phyloP scores from a whole-genome alignment of 2,888 invertebrate species.

The Dryocosmus kuriphilus region DNA sequence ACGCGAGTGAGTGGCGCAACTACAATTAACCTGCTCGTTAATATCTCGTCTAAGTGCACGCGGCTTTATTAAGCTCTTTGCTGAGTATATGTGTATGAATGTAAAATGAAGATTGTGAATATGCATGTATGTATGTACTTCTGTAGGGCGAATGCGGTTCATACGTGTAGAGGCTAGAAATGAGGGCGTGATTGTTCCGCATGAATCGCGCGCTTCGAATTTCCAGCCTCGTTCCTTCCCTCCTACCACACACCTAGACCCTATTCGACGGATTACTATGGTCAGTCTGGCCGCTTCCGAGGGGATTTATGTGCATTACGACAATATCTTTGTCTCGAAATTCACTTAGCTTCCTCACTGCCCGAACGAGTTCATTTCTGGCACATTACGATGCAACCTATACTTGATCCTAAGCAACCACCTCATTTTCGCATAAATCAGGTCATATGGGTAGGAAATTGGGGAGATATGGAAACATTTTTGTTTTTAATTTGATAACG shows the following conservation, averaged over 20 bases:
- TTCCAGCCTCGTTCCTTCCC: slow-evolving; percentile 5
- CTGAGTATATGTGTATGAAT: background rate
- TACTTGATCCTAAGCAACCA: background rate
- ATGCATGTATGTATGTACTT: background rate
- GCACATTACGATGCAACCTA: background rate
- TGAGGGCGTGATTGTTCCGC: slow-evolving; percentile 26
- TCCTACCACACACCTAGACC: background rate
- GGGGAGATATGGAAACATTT: too few relatives aligned
- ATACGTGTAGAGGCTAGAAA: slow-evolving; percentile 10
- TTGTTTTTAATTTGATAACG: too few relatives aligned
- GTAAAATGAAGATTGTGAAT: background rate
- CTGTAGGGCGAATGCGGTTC: background rate
- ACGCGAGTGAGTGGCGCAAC: slow-evolving; percentile 7
- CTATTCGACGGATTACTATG: slow-evolving; percentile 3
- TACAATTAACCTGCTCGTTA: slow-evolving; percentile 38
- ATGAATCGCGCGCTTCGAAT: slow-evolving; percentile 37
- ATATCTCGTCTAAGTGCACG: slow-evolving; percentile 16
- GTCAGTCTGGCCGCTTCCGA: slow-evolving; percentile 14
- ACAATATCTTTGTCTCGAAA: slow-evolving; percentile 18
- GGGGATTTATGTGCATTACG: slow-evolving; percentile 1
- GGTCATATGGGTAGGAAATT: background rate
- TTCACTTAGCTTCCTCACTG: background rate
- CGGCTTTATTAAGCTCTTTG: slow-evolving; percentile 28
- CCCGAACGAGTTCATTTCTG: slow-evolving; percentile 1
- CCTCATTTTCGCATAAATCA: background rate